These are phyloP conservation scores for Campoplex nolae DNA, from an alignment of 2,888 invertebrate species.

Conservation along the genomic window DNA sequence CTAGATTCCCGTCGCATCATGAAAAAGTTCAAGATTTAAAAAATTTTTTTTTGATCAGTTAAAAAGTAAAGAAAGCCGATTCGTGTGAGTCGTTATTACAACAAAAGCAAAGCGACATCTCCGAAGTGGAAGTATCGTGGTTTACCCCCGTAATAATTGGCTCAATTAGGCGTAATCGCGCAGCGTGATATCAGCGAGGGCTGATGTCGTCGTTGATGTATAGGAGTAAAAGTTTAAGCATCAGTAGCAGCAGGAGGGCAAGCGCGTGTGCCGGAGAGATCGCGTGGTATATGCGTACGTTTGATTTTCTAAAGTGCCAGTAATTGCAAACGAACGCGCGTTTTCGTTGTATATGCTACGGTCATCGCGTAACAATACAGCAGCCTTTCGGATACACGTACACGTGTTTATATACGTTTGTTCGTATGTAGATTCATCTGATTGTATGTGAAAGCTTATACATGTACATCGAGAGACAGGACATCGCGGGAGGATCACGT, in stretches of 20 bases:
- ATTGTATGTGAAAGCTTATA: neutral
- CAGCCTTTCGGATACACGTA: neutral
- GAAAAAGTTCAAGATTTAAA: no score
- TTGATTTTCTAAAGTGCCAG: conserved; percentile 81
- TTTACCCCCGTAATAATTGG: conserved; percentile 81
- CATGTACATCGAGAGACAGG: conserved; percentile 67
- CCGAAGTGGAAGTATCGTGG: conserved; percentile 37
- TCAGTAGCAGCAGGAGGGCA: conserved; percentile 60
- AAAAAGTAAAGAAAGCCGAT: neutral
- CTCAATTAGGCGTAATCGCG: conserved; percentile 82
- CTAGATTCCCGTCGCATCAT: no score
- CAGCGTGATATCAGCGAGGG: conserved; percentile 67
- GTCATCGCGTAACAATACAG: neutral
- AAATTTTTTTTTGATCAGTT: neutral
- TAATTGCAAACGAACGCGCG: conserved; percentile 80
- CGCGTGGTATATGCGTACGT: conserved; percentile 69
- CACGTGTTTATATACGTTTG: neutral
- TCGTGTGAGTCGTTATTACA: neutral
- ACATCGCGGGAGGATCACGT: conserved; percentile 79
- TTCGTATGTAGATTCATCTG: neutral
- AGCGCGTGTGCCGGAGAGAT: conserved; percentile 62
- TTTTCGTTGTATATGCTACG: conserved; percentile 31
- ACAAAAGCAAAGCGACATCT: conserved; percentile 13
- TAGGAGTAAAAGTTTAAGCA: conserved; percentile 26
- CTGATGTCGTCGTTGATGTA: conserved; percentile 54